phyloP scores from a whole-genome alignment of 2,888 invertebrate genomes.

The Pheosia gnoma region DNA sequence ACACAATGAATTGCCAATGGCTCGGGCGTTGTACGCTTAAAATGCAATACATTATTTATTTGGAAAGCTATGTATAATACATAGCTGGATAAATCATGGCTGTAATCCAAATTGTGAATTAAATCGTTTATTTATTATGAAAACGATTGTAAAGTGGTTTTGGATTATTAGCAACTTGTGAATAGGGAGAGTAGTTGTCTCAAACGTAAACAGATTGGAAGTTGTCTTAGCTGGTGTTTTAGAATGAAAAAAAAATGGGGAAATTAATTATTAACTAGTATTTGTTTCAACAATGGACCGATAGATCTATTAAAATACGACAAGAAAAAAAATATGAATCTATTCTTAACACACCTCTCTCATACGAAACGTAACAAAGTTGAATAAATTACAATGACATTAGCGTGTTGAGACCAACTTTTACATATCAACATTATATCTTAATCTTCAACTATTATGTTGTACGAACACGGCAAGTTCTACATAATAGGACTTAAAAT shows the following conservation, averaged over 20 bases:
- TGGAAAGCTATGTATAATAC: slow-evolving; percentile 21
- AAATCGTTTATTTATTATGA: slow-evolving; percentile 1
- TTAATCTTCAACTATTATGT: slow-evolving; percentile 1
- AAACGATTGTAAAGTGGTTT: background rate
- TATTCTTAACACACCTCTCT: too few species aligned
- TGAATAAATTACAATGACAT: background rate
- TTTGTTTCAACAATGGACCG: too few species aligned
- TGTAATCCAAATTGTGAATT: slow-evolving; percentile 4
- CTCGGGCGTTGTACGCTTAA: slow-evolving; percentile 23
- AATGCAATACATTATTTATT: slow-evolving; percentile 46
- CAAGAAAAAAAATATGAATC: too few species aligned
- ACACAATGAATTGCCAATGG: slow-evolving; percentile 21
- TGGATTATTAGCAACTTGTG: background rate
- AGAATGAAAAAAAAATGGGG: too few species aligned
- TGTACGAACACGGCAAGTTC: slow-evolving; percentile 12
- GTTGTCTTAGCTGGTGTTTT: too few species aligned
- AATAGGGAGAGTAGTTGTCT: too few species aligned
- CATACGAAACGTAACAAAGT: too few species aligned
- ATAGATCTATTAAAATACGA: too few species aligned
- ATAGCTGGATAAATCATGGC: slow-evolving; percentile 2
- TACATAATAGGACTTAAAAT: slow-evolving; percentile 31
- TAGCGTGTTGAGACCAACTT: background rate
- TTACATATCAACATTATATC: background rate
- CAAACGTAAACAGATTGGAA: too few species aligned
- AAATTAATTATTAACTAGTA: too few species aligned